Conservation (phyloP, 2,797 vertebrate species). For the Bryconaethiops microstoma region DNA sequence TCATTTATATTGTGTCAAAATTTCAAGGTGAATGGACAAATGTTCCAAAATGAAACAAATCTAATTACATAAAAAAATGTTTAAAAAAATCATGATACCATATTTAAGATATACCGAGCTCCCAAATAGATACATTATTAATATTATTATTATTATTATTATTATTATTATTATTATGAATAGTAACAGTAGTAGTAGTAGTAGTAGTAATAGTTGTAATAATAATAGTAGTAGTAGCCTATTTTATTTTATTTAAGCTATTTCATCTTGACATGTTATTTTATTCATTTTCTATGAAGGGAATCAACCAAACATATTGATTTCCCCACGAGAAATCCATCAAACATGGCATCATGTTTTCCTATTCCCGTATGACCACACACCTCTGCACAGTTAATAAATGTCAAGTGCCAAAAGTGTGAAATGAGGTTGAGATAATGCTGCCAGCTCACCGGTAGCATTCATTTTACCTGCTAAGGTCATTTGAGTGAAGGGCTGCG, state of each 20-base stretch:
- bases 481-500: conserved; percentile 13
- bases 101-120: too few species aligned
- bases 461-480: conserved; percentile 16
- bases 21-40: too few species aligned
- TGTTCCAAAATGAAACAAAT: too few species aligned
- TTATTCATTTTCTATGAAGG: background rate
- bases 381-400: conserved; percentile 3
- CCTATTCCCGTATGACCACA: background rate
- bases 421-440: conserved; percentile 3
- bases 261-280: background rate
- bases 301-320: background rate
- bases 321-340: background rate
- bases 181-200: too few species aligned
- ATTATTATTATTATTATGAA: too few species aligned
- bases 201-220: background rate
- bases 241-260: background rate
- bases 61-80: too few species aligned
- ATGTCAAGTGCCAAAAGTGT: conserved; percentile 17
- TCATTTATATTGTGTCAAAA: too few species aligned
- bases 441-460: background rate
- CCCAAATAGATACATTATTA: too few species aligned
- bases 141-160: too few species aligned
- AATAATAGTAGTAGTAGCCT: too few species aligned
- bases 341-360: conserved; percentile 1
- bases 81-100: too few species aligned